Percentiles rank a stretch among this genome's conserved stretches.
phyloP scores from a whole-genome alignment of 2,113 vertebrate genomes.

The Xenus cinereus region DNA sequence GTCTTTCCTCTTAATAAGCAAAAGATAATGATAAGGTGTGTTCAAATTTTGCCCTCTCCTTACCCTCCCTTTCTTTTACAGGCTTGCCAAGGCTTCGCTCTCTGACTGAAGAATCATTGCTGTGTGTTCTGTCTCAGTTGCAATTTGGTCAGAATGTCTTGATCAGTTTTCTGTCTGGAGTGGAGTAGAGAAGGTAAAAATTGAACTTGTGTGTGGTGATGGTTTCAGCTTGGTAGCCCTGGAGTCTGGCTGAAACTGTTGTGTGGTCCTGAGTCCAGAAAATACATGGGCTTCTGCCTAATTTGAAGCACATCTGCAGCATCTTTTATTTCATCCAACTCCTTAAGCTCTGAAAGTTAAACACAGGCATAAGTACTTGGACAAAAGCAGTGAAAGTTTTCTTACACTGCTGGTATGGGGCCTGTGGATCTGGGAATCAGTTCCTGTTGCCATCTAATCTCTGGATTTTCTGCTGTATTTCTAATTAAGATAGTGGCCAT shows the following conservation, averaged over 20 bases:
- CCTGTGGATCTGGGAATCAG: neutral
- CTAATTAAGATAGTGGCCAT: neutral
- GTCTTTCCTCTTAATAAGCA: neutral
- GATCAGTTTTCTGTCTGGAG: neutral
- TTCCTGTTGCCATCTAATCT: neutral
- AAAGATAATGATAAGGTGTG: neutral
- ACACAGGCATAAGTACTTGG: neutral
- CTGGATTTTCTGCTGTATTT: neutral
- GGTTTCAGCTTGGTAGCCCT: neutral
- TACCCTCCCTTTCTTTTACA: neutral
- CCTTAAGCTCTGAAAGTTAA: neutral
- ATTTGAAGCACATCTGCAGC: neutral
- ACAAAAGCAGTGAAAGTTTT: neutral
- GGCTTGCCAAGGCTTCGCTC: neutral
- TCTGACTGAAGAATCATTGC: neutral
- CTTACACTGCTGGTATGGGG: fast-evolving
- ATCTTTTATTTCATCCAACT: neutral
- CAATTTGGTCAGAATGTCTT: neutral
- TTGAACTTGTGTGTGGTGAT: neutral
- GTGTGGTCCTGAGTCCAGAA: neutral
- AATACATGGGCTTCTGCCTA: neutral
- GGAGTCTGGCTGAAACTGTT: neutral
- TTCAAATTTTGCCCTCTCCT: neutral
- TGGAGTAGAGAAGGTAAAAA: neutral
- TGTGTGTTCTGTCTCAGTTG: neutral